Evolutionary conservation across 2,113 vertebrate genomes (phyloP).

Genomic region (Perognathus longimembris): DNA sequence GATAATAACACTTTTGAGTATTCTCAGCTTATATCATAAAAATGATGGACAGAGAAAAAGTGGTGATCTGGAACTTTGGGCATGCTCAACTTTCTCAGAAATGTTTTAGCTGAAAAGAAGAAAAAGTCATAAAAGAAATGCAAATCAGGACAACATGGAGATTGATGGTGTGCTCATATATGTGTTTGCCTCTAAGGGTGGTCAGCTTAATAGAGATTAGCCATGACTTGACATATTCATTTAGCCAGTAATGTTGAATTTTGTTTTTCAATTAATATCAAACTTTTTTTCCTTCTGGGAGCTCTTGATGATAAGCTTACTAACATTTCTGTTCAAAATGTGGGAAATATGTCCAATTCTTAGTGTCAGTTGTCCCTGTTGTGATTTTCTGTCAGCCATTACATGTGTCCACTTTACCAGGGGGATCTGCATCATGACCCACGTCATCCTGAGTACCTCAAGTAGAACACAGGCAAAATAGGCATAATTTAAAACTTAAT

Average conservation of each 20-base stretch:
- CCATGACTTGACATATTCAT: neutral
- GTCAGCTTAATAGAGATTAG: neutral
- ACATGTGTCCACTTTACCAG: neutral
- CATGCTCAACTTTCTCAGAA: neutral
- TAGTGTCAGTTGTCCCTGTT: neutral
- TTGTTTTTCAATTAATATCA: neutral
- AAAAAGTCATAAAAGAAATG: too few species aligned
- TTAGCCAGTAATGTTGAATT: neutral
- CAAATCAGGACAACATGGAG: too few species aligned
- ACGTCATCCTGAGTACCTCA: neutral
- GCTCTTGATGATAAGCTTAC: neutral
- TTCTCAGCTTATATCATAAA: neutral
- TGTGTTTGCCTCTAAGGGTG: neutral
- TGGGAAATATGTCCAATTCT: neutral
- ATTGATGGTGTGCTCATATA: neutral
- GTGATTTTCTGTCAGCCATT: neutral
- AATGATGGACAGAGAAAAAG: neutral
- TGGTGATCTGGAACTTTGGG: too few species aligned
- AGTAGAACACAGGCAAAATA: neutral
- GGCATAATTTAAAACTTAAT: neutral
- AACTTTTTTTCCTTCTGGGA: neutral
- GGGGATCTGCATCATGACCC: neutral
- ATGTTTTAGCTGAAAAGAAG: neutral
- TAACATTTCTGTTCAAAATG: neutral
- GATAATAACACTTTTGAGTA: neutral